A percentile compares a stretch with the other conserved stretches of the same genome.
phyloP scores from a whole-genome alignment of 2,797 vertebrate species.

The Chiloscyllium punctatum region DNA sequence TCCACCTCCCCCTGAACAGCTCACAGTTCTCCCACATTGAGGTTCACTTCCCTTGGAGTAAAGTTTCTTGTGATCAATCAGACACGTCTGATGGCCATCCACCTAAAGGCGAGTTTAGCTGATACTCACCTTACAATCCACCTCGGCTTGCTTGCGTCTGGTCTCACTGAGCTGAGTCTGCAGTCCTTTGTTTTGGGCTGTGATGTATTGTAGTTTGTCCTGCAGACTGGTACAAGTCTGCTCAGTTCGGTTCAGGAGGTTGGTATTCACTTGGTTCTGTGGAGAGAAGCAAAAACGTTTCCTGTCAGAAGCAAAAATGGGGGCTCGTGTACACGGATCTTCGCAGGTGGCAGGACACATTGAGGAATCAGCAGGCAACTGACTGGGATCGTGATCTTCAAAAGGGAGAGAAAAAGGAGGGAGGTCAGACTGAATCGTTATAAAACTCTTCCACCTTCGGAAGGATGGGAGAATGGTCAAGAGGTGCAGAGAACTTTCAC shows the following conservation, averaged over 20 bases:
- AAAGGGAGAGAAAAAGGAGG: not conserved
- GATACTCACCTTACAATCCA: slow-evolving; percentile 77
- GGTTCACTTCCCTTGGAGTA: not conserved
- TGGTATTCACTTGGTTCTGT: slow-evolving; percentile 82
- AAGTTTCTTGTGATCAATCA: not conserved
- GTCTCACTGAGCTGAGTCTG: slow-evolving; percentile 83
- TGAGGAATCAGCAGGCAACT: not conserved
- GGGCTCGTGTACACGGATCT: not conserved
- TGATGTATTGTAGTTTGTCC: slow-evolving; percentile 74
- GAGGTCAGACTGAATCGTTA: not conserved
- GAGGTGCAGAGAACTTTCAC: not conserved
- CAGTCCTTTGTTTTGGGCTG: slow-evolving; percentile 82
- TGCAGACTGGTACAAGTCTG: slow-evolving; percentile 76
- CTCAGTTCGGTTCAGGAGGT: slow-evolving; percentile 74
- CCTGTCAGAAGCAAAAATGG: not conserved
- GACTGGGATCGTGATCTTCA: not conserved
- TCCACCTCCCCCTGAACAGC: not conserved
- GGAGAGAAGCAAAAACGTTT: not conserved
- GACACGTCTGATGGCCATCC: too few relatives aligned
- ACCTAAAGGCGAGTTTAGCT: not conserved
- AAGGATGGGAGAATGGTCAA: too few relatives aligned
- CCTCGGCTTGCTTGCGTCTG: slow-evolving; percentile 84
- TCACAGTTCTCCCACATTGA: not conserved
- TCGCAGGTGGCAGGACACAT: not conserved
- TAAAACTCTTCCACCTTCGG: not conserved